Evolutionary conservation across 1,140 invertebrate species (phyloP).

Genomic region (Caenorhabditis latens): DNA sequence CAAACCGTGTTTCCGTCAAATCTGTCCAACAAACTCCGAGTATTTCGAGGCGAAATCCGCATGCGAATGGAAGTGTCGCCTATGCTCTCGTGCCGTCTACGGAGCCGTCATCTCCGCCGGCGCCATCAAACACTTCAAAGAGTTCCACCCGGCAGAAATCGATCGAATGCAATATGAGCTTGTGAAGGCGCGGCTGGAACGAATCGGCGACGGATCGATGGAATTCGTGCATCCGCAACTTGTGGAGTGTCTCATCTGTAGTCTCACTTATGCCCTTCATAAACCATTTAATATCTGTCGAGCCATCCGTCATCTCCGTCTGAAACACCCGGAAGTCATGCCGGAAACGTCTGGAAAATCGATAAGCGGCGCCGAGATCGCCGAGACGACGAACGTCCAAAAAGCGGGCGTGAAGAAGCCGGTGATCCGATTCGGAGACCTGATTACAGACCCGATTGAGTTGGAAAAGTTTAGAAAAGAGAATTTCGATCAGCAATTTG

Average conservation of each 20-base stretch:
- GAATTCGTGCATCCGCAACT: constrained; percentile 71
- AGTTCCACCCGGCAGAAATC: constrained; percentile 62
- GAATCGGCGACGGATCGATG: constrained; percentile 73
- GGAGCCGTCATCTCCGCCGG: constrained; percentile 69
- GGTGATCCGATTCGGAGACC: not conserved
- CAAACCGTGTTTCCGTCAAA: constrained; percentile 63
- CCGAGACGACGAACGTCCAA: not conserved
- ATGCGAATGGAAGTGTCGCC: constrained; percentile 63
- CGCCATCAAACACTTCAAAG: constrained; percentile 66
- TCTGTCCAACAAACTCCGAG: constrained; percentile 71
- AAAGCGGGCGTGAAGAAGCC: not conserved
- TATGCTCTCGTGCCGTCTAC: constrained; percentile 61
- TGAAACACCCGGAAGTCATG: constrained; percentile 68
- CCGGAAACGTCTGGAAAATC: constrained; percentile 62
- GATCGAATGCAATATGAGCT: constrained; percentile 67
- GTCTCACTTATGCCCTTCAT: constrained; percentile 66
- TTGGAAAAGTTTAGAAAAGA: constrained; percentile 35
- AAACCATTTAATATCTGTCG: constrained; percentile 65
- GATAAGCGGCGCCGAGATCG: not conserved
- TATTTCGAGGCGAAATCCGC: constrained; percentile 70
- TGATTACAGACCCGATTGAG: constrained; percentile 4
- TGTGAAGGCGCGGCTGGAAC: constrained; percentile 70
- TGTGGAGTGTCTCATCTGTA: constrained; percentile 69
- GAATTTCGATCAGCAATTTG: constrained; percentile 27
- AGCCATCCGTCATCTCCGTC: constrained; percentile 68